Base-by-base conservation (phyloP, 2,797 vertebrate species). In the Gorsachius magnificus region DNA sequence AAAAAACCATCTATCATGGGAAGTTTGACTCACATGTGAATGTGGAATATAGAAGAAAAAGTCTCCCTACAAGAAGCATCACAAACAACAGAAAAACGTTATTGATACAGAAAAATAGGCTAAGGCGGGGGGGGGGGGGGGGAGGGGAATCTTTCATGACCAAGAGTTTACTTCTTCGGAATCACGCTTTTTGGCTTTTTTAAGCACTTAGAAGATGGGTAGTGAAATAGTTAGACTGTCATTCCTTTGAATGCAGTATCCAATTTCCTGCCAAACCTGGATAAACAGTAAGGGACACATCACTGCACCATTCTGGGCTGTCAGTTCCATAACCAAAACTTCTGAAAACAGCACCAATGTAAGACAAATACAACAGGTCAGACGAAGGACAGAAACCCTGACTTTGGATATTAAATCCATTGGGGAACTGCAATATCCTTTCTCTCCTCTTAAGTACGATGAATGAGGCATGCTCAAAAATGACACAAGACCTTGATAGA, bases 271-370 rank as follows among this genome's bases (percentile, higher is more conserved):
- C 46, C 83, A 85, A 87, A 65, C 18, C n/a, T 78, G 43, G 71
- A 76, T 53, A 60, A 89, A 89, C 13, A 54, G 36, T 13, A 76
- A 57, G 54, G 74, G 50, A 79, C 58, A 43, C 3, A 87, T 31
- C 33, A 26, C 56, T 74, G 41, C 45, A 41, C 20, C 29, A 17
- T 43, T 95, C 71, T 80, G 58, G 28, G n/a, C 18, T 84, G 70
- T 69, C 70, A 92, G 54, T 58, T 83, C 45, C 75, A 85, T n/a
- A 82, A 83, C 60, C 60, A 56, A 80, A 83, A 69, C 31, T 78
- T 80, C 65, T 41, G 56, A 88, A 56, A 93, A 64, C 10, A 69
- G 43, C 19, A 79, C 10, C 3, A 4, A 60, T 3, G 10, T 17
- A 72, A 64, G 48, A 75, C 21, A 79, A 89, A 57, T 24, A 82